Evolutionary conservation across 2,113 vertebrate species (phyloP).

Genomic region (Typhlomys cinereus): DNA sequence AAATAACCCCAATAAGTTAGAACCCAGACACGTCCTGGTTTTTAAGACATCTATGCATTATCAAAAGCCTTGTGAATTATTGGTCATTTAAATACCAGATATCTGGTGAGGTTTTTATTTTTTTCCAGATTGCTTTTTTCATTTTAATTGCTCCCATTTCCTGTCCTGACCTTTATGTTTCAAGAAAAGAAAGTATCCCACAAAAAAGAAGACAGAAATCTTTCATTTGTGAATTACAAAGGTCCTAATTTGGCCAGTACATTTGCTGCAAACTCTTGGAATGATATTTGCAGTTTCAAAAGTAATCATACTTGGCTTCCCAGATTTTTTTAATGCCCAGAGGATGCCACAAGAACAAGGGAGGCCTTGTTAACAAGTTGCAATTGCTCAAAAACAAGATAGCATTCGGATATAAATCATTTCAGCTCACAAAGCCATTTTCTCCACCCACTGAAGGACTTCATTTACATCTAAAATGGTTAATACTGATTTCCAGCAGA

Average conservation of each 20-base stretch:
- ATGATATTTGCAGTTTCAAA: slow-evolving; percentile 91
- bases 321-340: slow-evolving; percentile 90
- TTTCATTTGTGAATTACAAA: slow-evolving; percentile 82
- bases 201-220: slow-evolving; percentile 76
- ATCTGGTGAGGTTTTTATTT: slow-evolving; percentile 77
- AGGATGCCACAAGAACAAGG: slow-evolving; percentile 94
- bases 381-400: slow-evolving; percentile 90
- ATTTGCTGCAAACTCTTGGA: slow-evolving; percentile 88
- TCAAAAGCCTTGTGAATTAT: slow-evolving; percentile 84
- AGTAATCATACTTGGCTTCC: slow-evolving; percentile 94
- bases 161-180: slow-evolving; percentile 82
- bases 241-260: slow-evolving; percentile 84
- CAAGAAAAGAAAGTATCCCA: slow-evolving; percentile 70
- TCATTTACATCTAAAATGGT: slow-evolving; percentile 92
- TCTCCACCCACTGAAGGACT: slow-evolving; percentile 92
- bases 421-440: slow-evolving; percentile 92
- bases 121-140: slow-evolving; percentile 82
- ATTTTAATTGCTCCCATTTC: slow-evolving; percentile 85
- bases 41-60: slow-evolving; percentile 82
- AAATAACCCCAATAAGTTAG: slow-evolving; percentile 81
- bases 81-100: slow-evolving; percentile 83
- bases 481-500: slow-evolving; percentile 90
- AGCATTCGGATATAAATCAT: slow-evolving; percentile 97
- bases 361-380: slow-evolving; percentile 92
- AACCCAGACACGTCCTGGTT: slow-evolving; percentile 72